A percentile compares a stretch with the other conserved stretches of the same genome.
These are phyloP conservation scores for Cairina moschata DNA, from an alignment of 2,113 vertebrate genomes.

Conservation along the genomic window DNA sequence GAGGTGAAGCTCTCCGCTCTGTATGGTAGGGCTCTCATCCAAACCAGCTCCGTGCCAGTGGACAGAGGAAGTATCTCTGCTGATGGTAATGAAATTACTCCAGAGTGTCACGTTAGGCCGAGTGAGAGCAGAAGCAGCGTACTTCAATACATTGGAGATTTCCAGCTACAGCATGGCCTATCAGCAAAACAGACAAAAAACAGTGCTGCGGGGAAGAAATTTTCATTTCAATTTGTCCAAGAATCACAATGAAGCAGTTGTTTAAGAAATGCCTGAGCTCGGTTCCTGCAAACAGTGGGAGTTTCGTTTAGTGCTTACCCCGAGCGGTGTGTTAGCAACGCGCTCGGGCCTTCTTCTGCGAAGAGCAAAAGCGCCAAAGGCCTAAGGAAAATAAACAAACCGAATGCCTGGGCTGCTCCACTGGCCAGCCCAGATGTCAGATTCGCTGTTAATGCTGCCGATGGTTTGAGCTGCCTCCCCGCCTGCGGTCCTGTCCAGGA, in stretches of 20 bases:
- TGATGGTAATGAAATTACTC: neutral
- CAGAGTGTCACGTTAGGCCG: neutral
- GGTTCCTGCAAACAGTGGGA: slow-evolving; percentile 34
- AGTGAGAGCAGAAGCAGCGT: neutral
- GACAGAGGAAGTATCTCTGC: neutral
- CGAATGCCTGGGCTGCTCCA: slow-evolving; percentile 32
- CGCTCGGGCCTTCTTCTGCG: neutral
- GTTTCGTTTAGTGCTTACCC: neutral
- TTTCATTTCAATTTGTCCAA: slow-evolving; percentile 60
- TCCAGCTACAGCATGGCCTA: neutral
- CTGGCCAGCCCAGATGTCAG: slow-evolving; percentile 28
- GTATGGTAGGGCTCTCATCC: neutral
- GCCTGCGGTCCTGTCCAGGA: neutral
- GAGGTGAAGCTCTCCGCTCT: neutral
- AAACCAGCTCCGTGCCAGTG: neutral
- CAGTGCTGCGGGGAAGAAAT: neutral
- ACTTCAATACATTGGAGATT: neutral
- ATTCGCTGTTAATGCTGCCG: neutral
- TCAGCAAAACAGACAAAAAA: slow-evolving; percentile 4
- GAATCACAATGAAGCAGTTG: slow-evolving; percentile 35
- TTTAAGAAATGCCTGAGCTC: slow-evolving; percentile 22
- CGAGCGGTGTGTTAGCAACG: neutral
- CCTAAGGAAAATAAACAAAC: slow-evolving; percentile 67
- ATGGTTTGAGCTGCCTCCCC: neutral
- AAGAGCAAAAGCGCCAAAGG: slow-evolving; percentile 22